Percentiles rank a stretch among this genome's conserved stretches.
These are phyloP conservation scores for Ciona savignyi DNA, from an alignment of 23 tunicate genomes.

Conservation along the genomic window DNA sequence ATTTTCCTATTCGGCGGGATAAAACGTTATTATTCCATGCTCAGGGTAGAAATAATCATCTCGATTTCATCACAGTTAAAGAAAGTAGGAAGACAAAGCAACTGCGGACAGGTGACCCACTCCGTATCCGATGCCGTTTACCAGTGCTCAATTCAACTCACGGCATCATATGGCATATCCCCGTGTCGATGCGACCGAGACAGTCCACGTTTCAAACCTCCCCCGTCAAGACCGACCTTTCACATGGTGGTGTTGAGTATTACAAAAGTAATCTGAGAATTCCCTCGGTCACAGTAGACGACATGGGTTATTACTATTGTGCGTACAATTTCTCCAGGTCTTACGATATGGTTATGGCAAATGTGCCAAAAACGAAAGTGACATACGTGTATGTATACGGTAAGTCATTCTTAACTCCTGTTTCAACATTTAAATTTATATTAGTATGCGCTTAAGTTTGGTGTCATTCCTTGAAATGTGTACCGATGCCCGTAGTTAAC, in stretches of 20 bases:
- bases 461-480: too few species aligned
- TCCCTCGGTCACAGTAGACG: not conserved
- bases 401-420: too few species aligned
- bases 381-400: not conserved
- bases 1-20: too few species aligned
- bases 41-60: not conserved
- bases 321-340: not conserved
- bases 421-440: too few species aligned
- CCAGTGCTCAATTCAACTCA: not conserved
- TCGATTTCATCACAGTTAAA: not conserved
- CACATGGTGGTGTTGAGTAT: not conserved
- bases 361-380: not conserved
- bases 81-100: not conserved
- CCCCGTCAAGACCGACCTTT: not conserved
- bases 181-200: not conserved
- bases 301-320: not conserved
- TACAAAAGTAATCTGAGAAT: not conserved
- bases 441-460: too few species aligned
- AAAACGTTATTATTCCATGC: too few species aligned
- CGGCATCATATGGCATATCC: not conserved
- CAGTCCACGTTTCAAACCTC: not conserved
- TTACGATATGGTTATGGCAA: not conserved
- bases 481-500: too few species aligned
- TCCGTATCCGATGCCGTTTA: not conserved
- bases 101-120: not conserved